Evolutionary conservation across 2,888 invertebrate species (phyloP).

Genomic region (Entomobrya proxima): DNA sequence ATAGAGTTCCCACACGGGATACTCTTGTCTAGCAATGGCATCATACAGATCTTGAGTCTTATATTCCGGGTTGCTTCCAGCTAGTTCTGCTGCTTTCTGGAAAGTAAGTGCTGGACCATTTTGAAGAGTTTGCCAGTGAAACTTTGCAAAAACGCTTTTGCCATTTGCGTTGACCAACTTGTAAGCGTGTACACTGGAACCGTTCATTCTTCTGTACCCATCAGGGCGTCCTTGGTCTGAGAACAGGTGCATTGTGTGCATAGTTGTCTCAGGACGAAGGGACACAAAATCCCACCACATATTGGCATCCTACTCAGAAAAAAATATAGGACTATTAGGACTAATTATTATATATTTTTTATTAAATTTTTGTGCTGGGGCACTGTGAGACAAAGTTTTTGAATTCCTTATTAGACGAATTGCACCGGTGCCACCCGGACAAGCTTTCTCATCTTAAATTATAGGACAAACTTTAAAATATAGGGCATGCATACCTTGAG

Average conservation of each 20-base stretch:
- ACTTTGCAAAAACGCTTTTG: constrained; percentile 90
- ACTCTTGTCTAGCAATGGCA: constrained; percentile 53
- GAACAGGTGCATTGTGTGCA: constrained; percentile 90
- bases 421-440: too few relatives aligned
- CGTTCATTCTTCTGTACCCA: constrained; percentile 94
- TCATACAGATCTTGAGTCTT: constrained; percentile 61
- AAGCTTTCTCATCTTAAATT: too few relatives aligned
- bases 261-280: constrained; percentile 89
- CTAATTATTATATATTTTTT: too few relatives aligned
- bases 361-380: too few relatives aligned
- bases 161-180: constrained; percentile 87
- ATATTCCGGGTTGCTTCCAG: constrained; percentile 88
- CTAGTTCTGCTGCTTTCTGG: constrained; percentile 84
- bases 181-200: constrained; percentile 95
- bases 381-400: too few relatives aligned
- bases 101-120: constrained; percentile 88
- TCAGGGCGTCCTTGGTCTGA: constrained; percentile 83
- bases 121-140: constrained; percentile 91
- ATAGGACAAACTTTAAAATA: too few relatives aligned
- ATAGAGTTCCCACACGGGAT: constrained; percentile 59
- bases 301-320: constrained; percentile 94
- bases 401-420: too few relatives aligned
- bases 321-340: too few relatives aligned
- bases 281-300: constrained; percentile 98
- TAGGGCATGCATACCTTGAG: too few relatives aligned